These are phyloP conservation scores for Imbricaverruca yamaguchii DNA, from an alignment of 2,888 invertebrate genomes.

Conservation along the genomic window DNA sequence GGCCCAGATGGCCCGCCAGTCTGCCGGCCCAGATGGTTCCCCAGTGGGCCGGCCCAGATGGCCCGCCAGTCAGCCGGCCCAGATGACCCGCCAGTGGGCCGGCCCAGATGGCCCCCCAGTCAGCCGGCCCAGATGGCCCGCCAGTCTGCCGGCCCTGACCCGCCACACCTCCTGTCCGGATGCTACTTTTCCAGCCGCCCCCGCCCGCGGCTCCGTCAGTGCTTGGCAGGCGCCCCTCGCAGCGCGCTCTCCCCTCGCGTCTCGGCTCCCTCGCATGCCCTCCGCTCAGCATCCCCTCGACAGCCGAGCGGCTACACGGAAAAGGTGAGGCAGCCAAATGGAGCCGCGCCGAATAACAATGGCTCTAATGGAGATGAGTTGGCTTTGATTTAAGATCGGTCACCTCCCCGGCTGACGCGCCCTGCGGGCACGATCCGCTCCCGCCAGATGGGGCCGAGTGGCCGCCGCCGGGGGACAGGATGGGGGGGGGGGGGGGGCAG, in stretches of 20 bases:
- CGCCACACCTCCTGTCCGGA: no score
- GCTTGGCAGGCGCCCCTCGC: no score
- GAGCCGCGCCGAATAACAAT: slow-evolving; percentile 3
- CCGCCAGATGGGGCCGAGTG: not conserved
- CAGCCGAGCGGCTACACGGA: not conserved
- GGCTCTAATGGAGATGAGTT: not conserved
- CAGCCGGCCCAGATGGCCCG: no score
- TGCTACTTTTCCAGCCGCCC: no score
- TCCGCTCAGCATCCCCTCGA: not conserved
- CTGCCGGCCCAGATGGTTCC: no score
- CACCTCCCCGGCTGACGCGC: not conserved
- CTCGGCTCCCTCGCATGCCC: not conserved
- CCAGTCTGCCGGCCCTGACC: no score
- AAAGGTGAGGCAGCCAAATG: slow-evolving; percentile 10
- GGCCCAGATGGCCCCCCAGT: no score
- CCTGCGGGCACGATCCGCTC: not conserved
- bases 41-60: no score
- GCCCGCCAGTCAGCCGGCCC: no score
- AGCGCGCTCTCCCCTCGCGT: not conserved
- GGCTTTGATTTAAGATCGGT: slow-evolving; percentile 16
- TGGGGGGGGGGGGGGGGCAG: not conserved
- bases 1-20: no score
- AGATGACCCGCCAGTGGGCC: no score
- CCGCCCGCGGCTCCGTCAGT: no score
- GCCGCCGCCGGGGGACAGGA: not conserved